Evolutionary conservation across 2,797 vertebrate species (phyloP).

Genomic region (Phrynocephalus forsythii): DNA sequence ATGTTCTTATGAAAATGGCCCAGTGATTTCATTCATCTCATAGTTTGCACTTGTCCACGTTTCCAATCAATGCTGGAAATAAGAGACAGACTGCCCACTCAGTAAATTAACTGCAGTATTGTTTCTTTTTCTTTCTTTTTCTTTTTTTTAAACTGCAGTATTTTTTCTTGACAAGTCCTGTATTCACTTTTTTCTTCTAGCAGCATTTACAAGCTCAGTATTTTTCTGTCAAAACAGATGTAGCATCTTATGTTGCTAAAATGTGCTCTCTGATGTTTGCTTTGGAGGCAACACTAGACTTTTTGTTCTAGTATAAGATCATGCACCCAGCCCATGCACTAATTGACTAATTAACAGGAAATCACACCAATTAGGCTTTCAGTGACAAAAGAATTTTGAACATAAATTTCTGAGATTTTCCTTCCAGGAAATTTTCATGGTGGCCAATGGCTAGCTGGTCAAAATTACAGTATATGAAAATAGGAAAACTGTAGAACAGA

Average conservation of each 20-base stretch:
- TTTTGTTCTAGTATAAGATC: constrained; percentile 32
- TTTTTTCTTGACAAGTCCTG: constrained; percentile 29
- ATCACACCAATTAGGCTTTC: constrained; percentile 16
- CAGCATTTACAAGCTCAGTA: constrained; percentile 56
- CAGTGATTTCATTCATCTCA: not conserved
- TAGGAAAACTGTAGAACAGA: not conserved
- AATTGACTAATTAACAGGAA: constrained; percentile 40
- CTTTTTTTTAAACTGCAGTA: constrained; percentile 32
- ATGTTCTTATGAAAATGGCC: too few species aligned
- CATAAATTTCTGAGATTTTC: constrained; percentile 17
- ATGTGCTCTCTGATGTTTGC: constrained; percentile 19
- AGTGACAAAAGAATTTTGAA: not conserved
- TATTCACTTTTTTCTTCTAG: constrained; percentile 46
- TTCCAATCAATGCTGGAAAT: constrained; percentile 36
- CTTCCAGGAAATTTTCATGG: constrained; percentile 16
- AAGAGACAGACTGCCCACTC: constrained; percentile 18
- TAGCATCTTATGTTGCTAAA: not conserved
- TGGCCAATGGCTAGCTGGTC: not conserved
- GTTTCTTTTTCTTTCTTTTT: not conserved
- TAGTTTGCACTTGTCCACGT: constrained; percentile 35
- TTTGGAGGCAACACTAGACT: not conserved
- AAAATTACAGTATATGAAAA: too few species aligned
- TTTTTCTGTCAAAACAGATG: constrained; percentile 27
- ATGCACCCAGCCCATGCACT: constrained; percentile 17
- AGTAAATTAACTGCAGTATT: constrained; percentile 44